Base-by-base conservation (phyloP, 2,797 vertebrate genomes). In the Falco cherrug region DNA sequence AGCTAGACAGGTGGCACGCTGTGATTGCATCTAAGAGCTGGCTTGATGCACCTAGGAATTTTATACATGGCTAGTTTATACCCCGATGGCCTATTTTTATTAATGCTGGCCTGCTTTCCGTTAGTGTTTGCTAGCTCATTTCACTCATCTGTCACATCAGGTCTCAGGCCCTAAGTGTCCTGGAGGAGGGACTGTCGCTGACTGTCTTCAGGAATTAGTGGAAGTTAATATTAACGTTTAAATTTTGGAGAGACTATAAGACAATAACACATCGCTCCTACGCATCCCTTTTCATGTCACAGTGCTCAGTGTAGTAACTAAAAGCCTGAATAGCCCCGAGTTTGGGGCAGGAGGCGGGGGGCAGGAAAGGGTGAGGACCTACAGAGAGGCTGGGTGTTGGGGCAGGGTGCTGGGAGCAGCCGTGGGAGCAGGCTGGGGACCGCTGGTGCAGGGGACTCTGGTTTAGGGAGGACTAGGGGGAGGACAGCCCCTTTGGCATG, bases 21-120 rank as follows among this genome's bases (percentile, higher is more conserved):
- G 91, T 93, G 90, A 96, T 94, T 94, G 81, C 84, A 91, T 77
- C 86, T 69, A 19, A 51, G 60, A 82, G 28, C 33, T 95, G 95
- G 89, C 84, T 83, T 85, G 59, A 87, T 87, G 61, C 88, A 87
- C 81, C 81, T 70, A 69, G 76, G 26, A 50, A 57, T 93, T 90
- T 69, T 60, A 45, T 50, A 21, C 53, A 41, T 0, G 0, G 47
- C 48, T 83, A 39, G 19, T 77, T 89, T 39, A 19, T 85, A n/a
- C 47, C 84, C 73, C 2, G 2, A 3, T 82, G 82, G 82, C 84
- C 92, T 90, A 53, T 75, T 92, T 95, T 78, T 61, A 37, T 70
- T 60, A 74, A 51, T 47, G 56, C 73, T 76, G 68, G 68, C 67
- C 61, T 92, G 51, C 69, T 37, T 79, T 92, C 56, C 67, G 26